A percentile compares a stretch with the other conserved stretches of the same genome.
These are phyloP conservation scores for Platyscapa corneri DNA, from an alignment of 1,140 invertebrate genomes.

Conservation along the genomic window DNA sequence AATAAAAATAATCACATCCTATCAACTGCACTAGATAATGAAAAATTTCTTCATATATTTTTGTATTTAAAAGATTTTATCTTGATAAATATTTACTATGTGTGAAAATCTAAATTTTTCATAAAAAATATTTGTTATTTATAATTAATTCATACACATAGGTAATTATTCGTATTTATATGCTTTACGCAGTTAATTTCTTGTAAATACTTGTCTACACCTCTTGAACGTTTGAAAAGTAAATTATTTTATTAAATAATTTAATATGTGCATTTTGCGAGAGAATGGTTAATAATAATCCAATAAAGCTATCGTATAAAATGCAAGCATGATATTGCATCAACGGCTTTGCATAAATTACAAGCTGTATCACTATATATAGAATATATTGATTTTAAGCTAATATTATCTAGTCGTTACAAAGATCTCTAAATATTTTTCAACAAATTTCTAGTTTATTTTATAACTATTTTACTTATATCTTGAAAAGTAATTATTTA, in stretches of 20 bases:
- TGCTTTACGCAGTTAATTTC: background rate
- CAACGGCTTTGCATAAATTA: slow-evolving; percentile 1
- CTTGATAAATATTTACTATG: no score
- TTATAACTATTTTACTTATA: no score
- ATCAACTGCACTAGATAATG: no score
- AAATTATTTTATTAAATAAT: background rate
- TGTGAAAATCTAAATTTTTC: no score
- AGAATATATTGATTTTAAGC: background rate
- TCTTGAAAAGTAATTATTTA: no score
- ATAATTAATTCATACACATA: no score
- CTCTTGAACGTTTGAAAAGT: background rate
- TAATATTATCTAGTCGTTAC: background rate
- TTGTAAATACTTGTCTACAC: background rate
- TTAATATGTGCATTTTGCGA: background rate
- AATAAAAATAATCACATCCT: no score
- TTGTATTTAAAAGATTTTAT: no score
- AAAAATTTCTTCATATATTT: no score
- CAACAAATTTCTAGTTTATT: background rate
- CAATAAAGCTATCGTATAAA: slow-evolving; percentile 5
- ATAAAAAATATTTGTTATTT: no score
- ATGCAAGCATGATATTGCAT: slow-evolving; percentile 16
- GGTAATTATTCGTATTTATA: background rate
- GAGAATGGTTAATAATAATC: slow-evolving; percentile 6
- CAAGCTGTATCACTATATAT: background rate
- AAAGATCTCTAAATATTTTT: background rate